Conservation (phyloP, 2,888 invertebrate genomes). For the Elmis aenea region DNA sequence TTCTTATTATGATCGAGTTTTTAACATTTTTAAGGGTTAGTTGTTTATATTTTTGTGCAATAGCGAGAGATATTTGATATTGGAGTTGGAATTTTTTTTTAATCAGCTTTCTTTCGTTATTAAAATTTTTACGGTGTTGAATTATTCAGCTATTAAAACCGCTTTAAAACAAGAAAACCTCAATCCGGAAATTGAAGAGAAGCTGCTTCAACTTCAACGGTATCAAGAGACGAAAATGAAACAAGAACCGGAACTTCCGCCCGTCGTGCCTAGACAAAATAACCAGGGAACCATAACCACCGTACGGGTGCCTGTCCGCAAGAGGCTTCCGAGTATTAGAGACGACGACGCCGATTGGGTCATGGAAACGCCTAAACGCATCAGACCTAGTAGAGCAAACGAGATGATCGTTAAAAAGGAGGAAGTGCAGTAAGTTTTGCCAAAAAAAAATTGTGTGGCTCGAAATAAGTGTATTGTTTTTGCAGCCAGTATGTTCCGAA, state of each 20-base stretch:
- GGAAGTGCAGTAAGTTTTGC: conserved; percentile 36
- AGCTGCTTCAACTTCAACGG: conserved; percentile 78
- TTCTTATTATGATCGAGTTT: conserved; percentile 10
- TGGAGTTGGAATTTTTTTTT: no score
- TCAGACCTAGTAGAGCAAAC: conserved; percentile 32
- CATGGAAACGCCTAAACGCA: conserved; percentile 48
- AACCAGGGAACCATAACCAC: conserved; percentile 31
- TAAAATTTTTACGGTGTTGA: conserved; percentile 11
- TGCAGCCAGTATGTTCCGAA: conserved; percentile 21
- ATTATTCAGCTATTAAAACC: conserved; percentile 77
- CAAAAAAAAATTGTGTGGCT: neutral
- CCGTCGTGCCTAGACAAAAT: conserved; percentile 25
- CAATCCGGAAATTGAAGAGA: conserved; percentile 89
- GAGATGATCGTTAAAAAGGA: conserved; percentile 41
- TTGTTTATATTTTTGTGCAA: no score
- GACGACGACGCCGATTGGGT: conserved; percentile 45
- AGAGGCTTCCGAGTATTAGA: conserved; percentile 37
- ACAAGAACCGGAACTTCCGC: conserved; percentile 47
- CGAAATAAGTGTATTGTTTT: conserved; percentile 3
- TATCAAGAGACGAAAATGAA: conserved; percentile 79
- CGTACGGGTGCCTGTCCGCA: conserved; percentile 30
- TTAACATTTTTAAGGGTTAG: conserved; percentile 11
- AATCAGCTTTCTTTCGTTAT: conserved; percentile 9
- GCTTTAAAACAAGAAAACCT: conserved; percentile 88
- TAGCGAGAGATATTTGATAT: no score